Evolutionary conservation across 1,140 invertebrate genomes (phyloP), one percentile per base, ranked within the genome.

Genomic region (Diorhabda sublineata): DNA sequence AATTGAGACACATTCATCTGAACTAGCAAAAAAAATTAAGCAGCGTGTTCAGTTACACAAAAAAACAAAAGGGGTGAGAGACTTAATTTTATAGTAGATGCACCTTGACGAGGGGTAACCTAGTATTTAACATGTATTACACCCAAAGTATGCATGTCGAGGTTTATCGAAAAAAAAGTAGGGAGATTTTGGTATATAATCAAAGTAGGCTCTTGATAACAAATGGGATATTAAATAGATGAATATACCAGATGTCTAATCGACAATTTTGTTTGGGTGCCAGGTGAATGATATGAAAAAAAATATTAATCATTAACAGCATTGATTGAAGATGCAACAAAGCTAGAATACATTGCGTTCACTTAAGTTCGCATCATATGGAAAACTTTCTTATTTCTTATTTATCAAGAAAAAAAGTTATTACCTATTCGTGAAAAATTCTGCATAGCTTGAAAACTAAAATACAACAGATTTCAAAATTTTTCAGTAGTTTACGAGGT

Each of bases 31-130:
- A 58, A 67, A 47, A 67, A 67, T 26, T 42, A 43, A 59, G 57
- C 41, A 42, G 57, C 42, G 65, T 60, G 58, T 67, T 60, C 65
- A 56, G 65, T 60, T 67, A 59, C 58, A 47, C 42, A 67, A 67
- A 67, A 66, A 67, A 67, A 67, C 57, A 67, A 60, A 58, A 67
- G 58, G 65, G 65, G 65, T 67, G 65, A 45, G 65, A 52, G 65
- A 47, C n/a, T 64, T 67, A 67, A 67, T 67, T 67, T 67, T 41
- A 60, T 6, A 67, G 65, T 67, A 67, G 65, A 56, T 60, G 45
- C 65, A 60, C 43, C 57, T 45, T 60, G 57, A 60, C 63, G 56
- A 45, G 65, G 65, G 65, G 65, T 67, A 47, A 67, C 45, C 42
- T 11, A 45, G 56, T 67, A 67, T 67, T 67, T 67, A 67, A 52